Conservation (phyloP, 1,140 invertebrate species). For the Coelopa frigida region DNA sequence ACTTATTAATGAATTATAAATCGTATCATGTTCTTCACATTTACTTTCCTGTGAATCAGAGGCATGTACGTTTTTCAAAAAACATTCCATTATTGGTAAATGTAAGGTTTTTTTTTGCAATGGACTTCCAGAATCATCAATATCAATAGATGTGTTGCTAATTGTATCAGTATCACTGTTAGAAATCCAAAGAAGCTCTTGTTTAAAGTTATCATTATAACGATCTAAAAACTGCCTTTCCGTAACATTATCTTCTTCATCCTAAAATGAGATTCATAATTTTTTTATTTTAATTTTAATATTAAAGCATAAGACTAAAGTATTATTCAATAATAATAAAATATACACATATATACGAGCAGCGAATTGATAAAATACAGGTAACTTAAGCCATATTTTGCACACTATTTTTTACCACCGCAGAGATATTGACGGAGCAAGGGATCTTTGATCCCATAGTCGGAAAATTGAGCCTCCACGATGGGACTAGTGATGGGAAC, state of each 20-base stretch:
- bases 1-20: background rate
- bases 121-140: slow-evolving; percentile 13
- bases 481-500: too few species aligned
- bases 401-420: too few species aligned
- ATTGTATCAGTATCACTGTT: slow-evolving; percentile 28
- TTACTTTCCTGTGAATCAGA: slow-evolving; percentile 3
- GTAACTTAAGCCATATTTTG: too few species aligned
- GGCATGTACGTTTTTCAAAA: slow-evolving; percentile 24
- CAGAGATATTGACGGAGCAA: too few species aligned
- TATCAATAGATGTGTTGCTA: slow-evolving; percentile 20
- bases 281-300: too few species aligned
- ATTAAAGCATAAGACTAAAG: too few species aligned
- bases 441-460: too few species aligned
- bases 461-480: too few species aligned
- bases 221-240: slow-evolving; percentile 28
- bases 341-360: too few species aligned
- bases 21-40: slow-evolving; percentile 11
- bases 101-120: too few species aligned
- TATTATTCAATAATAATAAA: too few species aligned
- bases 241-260: slow-evolving; percentile 25
- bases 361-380: too few species aligned
- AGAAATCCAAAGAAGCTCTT: slow-evolving; percentile 29
- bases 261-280: slow-evolving; percentile 17
- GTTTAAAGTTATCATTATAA: slow-evolving; percentile 33
- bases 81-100: slow-evolving; percentile 27